Evolutionary conservation across 2,888 invertebrate genomes (phyloP), one percentile per base, ranked within the genome.

Genomic region (Plutella xylostella): DNA sequence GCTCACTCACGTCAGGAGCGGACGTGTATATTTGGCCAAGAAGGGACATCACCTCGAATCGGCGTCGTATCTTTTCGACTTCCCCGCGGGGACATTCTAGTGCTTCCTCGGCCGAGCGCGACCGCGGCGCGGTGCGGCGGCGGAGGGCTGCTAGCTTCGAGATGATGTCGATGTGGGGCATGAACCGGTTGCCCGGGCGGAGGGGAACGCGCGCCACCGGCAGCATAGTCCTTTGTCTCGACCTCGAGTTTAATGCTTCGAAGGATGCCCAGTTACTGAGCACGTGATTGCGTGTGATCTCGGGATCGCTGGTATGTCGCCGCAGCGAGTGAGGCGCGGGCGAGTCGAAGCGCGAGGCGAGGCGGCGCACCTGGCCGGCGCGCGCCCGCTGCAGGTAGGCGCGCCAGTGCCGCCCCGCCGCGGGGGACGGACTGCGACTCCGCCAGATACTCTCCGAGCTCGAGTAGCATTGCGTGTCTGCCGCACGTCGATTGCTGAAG

Each of bases 81-180:
- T 92, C 90, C 20, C 90, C 90, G 0, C 86, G 68, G 9, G 87
- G 86, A 65, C 83, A 83, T 74, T 84, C 80, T 55, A 69, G 61
- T 7, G 76, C 72, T 54, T 82, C 85, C 59, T 83, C 80, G 7
- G 79, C 71, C 17, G 86, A 79, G 53, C 85, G 80, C 39, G 84
- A 83, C 45, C 87, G 75, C 22, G 80, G 76, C 19, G 72, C 55
- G 1, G 77, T 70, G 31, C 83, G 73, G 52, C 75, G 73, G 39
- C 86, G 83, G 25, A 92, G 72, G 1, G 89, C 86, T 0, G 93
- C 94, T 45, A 92, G 87, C 74, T 94, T 94, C 56, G 94, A 94
- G 56, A 94, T 95, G n/a, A 94, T 89, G 58, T 94, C 93, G 53
- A 94, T 94, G 60, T 92, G 93, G 0, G 94, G 94, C 93, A 94